A percentile compares a stretch with the other conserved stretches of the same genome.
These are phyloP conservation scores for Perca flavescens DNA, from an alignment of 2,113 vertebrate genomes.

Conservation along the genomic window DNA sequence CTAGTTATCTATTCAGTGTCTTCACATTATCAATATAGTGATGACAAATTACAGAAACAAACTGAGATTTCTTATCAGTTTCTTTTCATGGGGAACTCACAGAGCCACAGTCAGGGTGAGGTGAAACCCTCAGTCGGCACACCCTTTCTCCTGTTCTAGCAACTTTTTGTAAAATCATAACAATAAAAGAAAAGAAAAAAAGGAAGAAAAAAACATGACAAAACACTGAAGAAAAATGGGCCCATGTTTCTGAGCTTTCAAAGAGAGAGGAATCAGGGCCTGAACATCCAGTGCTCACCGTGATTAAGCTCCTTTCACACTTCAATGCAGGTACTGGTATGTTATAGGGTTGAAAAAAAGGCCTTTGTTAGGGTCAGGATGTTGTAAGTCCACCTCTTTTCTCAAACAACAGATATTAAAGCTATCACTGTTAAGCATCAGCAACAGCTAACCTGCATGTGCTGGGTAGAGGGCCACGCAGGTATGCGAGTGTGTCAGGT, in stretches of 20 bases:
- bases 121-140: conserved; percentile 4
- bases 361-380: conserved; percentile 62
- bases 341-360: conserved; percentile 14
- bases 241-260: conserved; percentile 49
- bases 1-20: not conserved
- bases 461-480: conserved; percentile 32
- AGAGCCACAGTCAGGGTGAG: not conserved
- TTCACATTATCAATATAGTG: not conserved
- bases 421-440: conserved; percentile 68
- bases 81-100: not conserved
- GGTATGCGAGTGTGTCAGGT: conserved; percentile 36
- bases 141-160: conserved; percentile 13
- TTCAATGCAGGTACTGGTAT: conserved; percentile 68
- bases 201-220: conserved; percentile 5
- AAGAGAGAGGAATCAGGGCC: conserved; percentile 14
- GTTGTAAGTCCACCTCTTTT: conserved; percentile 40
- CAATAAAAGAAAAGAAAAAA: conserved; percentile 7
- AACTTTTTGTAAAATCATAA: conserved; percentile 20
- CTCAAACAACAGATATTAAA: conserved; percentile 43
- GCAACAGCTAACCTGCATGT: conserved; percentile 63
- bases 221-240: conserved; percentile 36
- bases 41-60: not conserved
- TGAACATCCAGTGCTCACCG: conserved; percentile 25
- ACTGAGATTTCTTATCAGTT: not conserved
- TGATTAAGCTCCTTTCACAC: conserved; percentile 63